Evolutionary conservation across 2,888 invertebrate genomes (phyloP).

Genomic region (Drosophila anceps): DNA sequence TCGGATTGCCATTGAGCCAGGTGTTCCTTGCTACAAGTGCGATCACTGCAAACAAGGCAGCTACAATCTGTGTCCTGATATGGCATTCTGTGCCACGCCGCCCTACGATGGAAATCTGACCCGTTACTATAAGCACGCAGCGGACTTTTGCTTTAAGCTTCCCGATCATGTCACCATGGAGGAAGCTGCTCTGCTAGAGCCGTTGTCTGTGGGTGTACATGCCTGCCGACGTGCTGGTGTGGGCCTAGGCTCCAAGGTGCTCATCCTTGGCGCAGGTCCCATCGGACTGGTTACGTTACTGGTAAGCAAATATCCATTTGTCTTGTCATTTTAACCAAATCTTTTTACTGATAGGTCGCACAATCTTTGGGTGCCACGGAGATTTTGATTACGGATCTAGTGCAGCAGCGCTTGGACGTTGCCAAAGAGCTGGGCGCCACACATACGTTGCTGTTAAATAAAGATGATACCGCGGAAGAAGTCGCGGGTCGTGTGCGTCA

Average conservation of each 20-base stretch:
- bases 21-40: conserved; percentile 94
- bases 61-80: conserved; percentile 96
- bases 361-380: conserved; percentile 94
- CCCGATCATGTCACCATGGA: conserved; percentile 96
- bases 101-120: conserved; percentile 95
- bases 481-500: conserved; percentile 87
- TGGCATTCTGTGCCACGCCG: conserved; percentile 97
- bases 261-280: conserved; percentile 94
- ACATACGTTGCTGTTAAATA: conserved; percentile 87
- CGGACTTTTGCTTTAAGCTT: conserved; percentile 94
- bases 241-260: conserved; percentile 89
- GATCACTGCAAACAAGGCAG: conserved; percentile 93
- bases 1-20: conserved; percentile 97
- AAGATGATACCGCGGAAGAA: conserved; percentile 87
- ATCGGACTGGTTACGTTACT: conserved; percentile 94
- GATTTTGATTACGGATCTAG: conserved; percentile 89
- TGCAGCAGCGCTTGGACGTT: conserved; percentile 88
- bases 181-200: conserved; percentile 97
- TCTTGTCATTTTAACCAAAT: background rate
- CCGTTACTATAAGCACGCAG: conserved; percentile 95
- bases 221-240: conserved; percentile 95
- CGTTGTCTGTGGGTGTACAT: conserved; percentile 96
- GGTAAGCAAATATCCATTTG: conserved; percentile 23
- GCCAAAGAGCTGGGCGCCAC: conserved; percentile 93
- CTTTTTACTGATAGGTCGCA: conserved; percentile 86